Conservation (phyloP, 2,888 invertebrate species). For the Serripes groenlandicus region DNA sequence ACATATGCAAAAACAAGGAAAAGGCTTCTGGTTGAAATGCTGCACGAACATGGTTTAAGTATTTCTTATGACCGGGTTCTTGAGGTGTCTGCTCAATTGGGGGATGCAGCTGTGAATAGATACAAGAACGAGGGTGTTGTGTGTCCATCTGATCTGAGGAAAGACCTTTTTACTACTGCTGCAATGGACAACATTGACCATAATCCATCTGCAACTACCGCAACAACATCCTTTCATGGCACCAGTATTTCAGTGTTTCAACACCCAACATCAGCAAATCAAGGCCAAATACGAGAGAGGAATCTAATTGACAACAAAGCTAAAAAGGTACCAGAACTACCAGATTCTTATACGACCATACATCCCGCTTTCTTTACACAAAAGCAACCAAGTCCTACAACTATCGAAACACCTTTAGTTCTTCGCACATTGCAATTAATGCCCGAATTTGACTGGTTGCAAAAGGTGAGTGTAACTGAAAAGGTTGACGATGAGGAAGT, state of each 20-base stretch:
- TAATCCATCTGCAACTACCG: conserved; percentile 13
- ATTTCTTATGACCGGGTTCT: conserved; percentile 46
- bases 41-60: conserved; percentile 62
- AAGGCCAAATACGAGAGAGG: no score
- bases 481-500: no score
- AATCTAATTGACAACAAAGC: no score
- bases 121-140: conserved; percentile 7
- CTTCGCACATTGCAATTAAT: no score
- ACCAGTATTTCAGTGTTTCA: conserved; percentile 22
- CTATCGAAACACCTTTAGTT: no score
- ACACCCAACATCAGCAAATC: no score
- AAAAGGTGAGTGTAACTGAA: no score
- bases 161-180: conserved; percentile 5
- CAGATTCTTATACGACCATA: no score
- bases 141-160: conserved; percentile 1
- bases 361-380: no score
- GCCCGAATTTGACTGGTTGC: no score
- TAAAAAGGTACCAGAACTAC: no score
- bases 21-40: conserved; percentile 46
- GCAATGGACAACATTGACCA: conserved; percentile 32
- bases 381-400: no score
- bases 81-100: background rate
- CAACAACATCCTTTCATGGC: conserved; percentile 14
- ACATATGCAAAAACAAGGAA: conserved; percentile 66
- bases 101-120: background rate